phyloP scores from a whole-genome alignment of 2,113 vertebrate species.

The Myrmecobius fasciatus region DNA sequence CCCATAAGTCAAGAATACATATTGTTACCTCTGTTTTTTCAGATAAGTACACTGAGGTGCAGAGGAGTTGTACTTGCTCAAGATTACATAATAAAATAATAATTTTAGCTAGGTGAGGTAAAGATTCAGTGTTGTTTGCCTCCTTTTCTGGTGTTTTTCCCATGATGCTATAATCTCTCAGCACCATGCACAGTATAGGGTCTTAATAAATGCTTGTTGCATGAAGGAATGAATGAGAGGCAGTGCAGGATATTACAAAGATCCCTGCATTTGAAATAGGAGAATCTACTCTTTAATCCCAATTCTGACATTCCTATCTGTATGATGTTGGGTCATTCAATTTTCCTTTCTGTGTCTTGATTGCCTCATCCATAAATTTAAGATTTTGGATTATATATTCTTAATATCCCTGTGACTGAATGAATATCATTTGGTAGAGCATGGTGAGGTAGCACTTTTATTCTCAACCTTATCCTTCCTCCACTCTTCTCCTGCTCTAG shows the following conservation, averaged over 20 bases:
- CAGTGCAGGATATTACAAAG: not conserved
- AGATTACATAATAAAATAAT: not conserved
- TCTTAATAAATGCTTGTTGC: not conserved
- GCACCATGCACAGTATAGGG: not conserved
- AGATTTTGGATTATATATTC: not conserved
- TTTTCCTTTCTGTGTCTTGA: not conserved
- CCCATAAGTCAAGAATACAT: not conserved
- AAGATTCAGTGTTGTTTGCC: not conserved
- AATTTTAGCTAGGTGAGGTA: not conserved
- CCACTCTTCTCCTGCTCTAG: not conserved
- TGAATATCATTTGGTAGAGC: not conserved
- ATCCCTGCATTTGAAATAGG: not conserved
- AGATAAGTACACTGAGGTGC: not conserved
- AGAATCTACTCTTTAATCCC: not conserved
- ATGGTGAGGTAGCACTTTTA: not conserved
- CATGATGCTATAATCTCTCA: not conserved
- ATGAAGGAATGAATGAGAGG: not conserved
- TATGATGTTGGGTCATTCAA: not conserved
- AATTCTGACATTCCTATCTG: not conserved
- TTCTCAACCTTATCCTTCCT: not conserved
- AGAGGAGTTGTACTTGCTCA: not conserved
- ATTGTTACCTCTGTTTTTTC: not conserved
- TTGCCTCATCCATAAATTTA: not conserved
- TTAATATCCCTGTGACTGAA: not conserved
- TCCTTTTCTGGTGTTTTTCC: not conserved